Evolutionary conservation across 2,888 invertebrate genomes (phyloP).

Genomic region (Microchrysa polita): DNA sequence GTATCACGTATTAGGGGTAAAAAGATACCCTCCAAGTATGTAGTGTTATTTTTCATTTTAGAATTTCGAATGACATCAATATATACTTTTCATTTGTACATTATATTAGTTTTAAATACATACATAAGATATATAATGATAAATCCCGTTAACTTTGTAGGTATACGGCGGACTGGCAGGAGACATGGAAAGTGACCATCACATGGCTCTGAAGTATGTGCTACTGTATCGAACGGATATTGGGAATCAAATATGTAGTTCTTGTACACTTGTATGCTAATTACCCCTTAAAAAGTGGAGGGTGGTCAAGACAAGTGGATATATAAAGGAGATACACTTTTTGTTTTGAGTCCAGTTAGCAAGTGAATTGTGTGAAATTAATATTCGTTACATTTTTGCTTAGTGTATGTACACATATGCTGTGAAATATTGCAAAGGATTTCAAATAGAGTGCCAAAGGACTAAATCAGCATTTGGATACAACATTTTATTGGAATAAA

Average conservation of each 20-base stretch:
- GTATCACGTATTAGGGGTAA: conserved; percentile 19
- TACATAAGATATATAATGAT: conserved; percentile 5
- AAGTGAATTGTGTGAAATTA: conserved; percentile 20
- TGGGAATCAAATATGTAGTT: conserved; percentile 7
- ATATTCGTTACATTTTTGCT: neutral
- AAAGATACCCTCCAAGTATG: conserved; percentile 37
- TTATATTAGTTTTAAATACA: too few relatives aligned
- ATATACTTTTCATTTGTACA: conserved; percentile 14
- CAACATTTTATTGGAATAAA: neutral
- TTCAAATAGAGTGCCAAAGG: too few relatives aligned
- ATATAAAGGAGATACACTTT: conserved; percentile 49
- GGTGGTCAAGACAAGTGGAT: conserved; percentile 39
- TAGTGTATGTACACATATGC: too few relatives aligned
- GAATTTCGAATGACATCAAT: conserved; percentile 1
- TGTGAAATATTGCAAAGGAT: neutral
- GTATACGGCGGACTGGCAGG: conserved; percentile 9
- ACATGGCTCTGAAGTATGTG: conserved; percentile 18
- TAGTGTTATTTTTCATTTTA: conserved; percentile 1
- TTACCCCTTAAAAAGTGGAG: conserved; percentile 23
- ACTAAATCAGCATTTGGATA: too few relatives aligned
- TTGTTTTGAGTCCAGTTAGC: conserved; percentile 45
- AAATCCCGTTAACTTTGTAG: conserved; percentile 40
- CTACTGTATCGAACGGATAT: conserved; percentile 1
- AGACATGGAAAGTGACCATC: neutral
- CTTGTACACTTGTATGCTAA: conserved; percentile 8